Percentiles rank a stretch among this genome's conserved stretches.
Conservation (phyloP, 2,797 vertebrate species). For the Eidolon dupreanum region DNA sequence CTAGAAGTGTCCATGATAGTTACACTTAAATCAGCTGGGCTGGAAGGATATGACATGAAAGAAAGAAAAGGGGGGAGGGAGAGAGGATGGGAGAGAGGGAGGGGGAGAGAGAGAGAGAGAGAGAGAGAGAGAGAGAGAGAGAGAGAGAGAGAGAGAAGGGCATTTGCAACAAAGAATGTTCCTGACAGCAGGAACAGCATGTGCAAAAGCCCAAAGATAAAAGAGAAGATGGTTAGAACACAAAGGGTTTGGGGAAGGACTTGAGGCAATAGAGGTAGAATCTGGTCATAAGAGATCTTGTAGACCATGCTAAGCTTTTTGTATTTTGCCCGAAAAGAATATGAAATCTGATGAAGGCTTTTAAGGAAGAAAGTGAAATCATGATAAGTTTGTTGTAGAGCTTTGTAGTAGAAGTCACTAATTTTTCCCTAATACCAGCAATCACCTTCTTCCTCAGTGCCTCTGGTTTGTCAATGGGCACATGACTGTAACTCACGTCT, state of each 20-base stretch:
- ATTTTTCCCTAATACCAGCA: not conserved
- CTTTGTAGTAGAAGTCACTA: not conserved
- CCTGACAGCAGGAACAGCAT: not conserved
- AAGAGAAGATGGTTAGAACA: not conserved
- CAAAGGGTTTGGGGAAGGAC: not conserved
- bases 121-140: no score
- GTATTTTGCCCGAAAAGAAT: not conserved
- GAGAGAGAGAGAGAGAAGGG: no score
- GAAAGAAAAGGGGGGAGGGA: not conserved
- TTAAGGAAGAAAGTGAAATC: not conserved
- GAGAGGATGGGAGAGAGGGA: no score
- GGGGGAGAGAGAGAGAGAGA: no score
- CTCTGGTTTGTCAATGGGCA: not conserved
- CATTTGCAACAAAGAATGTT: not conserved
- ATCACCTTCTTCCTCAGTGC: not conserved
- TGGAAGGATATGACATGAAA: not conserved
- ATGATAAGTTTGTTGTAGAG: not conserved
- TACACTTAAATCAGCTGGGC: not conserved
- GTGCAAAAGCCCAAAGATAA: not conserved
- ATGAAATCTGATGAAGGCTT: not conserved
- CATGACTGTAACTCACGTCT: not conserved
- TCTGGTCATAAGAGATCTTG: not conserved
- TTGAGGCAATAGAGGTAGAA: not conserved
- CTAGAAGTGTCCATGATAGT: not conserved
- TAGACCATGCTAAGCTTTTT: not conserved